Conservation (phyloP, 2,113 vertebrate genomes). For the Ptyas mucosa region DNA sequence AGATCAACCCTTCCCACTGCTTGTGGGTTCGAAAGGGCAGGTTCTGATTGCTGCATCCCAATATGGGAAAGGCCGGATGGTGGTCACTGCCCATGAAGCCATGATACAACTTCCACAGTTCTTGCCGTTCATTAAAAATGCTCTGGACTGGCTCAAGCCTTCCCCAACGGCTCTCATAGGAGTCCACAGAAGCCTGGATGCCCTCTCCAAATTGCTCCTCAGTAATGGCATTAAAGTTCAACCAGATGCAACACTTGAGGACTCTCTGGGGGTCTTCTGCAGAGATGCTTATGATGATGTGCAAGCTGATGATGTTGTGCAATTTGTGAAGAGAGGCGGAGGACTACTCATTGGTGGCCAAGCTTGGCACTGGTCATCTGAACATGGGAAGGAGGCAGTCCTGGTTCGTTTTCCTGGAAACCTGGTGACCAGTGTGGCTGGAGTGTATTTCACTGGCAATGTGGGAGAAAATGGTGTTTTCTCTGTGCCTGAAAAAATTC, state of each 20-base stretch:
- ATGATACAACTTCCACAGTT: slow-evolving; percentile 71
- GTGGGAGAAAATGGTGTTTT: slow-evolving; percentile 61
- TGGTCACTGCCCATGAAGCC: slow-evolving; percentile 79
- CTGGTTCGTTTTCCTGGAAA: slow-evolving; percentile 82
- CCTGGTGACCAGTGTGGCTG: slow-evolving; percentile 78
- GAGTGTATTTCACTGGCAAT: slow-evolving; percentile 30
- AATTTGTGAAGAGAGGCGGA: slow-evolving; percentile 79
- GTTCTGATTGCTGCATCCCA: slow-evolving; percentile 67
- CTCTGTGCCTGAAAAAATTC: slow-evolving; percentile 75
- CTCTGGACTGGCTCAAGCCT: slow-evolving; percentile 78
- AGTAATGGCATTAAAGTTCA: slow-evolving; percentile 49
- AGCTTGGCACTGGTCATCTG: slow-evolving; percentile 78
- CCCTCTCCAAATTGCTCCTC: slow-evolving; percentile 59
- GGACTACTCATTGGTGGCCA: slow-evolving; percentile 84
- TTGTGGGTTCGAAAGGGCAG: slow-evolving; percentile 67
- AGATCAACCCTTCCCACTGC: slow-evolving; percentile 66
- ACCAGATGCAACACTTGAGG: slow-evolving; percentile 52
- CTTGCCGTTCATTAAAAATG: slow-evolving; percentile 76
- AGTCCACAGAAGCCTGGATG: slow-evolving; percentile 53
- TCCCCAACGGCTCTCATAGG: slow-evolving; percentile 63
- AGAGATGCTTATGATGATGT: slow-evolving; percentile 71
- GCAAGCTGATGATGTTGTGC: slow-evolving; percentile 62
- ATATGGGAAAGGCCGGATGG: slow-evolving; percentile 79
- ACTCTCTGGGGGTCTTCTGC: slow-evolving; percentile 73
- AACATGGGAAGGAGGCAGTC: slow-evolving; percentile 68